These are phyloP conservation scores for Corythornis madagascariensis DNA, from an alignment of 2,113 vertebrate species.

Conservation along the genomic window DNA sequence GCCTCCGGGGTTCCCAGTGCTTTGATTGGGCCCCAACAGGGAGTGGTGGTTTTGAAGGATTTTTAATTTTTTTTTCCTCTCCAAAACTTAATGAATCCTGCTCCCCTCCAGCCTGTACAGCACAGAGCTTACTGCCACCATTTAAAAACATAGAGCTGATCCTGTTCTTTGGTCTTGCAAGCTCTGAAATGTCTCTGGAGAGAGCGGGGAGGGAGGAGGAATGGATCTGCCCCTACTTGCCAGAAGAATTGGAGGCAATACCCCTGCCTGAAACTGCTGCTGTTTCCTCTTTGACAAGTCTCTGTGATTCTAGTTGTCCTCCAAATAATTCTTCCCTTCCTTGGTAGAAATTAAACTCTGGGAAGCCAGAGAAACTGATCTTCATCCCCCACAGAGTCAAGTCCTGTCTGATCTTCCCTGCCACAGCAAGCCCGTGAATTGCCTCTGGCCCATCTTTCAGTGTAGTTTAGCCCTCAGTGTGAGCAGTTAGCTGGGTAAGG, in stretches of 20 bases:
- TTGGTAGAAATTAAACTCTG: not conserved
- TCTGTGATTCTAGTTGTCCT: not conserved
- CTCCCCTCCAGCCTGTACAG: not conserved
- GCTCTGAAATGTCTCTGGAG: not conserved
- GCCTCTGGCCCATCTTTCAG: not conserved
- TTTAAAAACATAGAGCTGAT: not conserved
- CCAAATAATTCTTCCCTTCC: not conserved
- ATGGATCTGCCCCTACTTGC: not conserved
- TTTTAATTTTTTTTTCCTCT: not conserved
- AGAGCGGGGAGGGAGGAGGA: not conserved
- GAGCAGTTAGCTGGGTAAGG: not conserved
- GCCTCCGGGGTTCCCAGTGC: not conserved
- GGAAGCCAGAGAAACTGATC: not conserved
- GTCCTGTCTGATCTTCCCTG: not conserved
- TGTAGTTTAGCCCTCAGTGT: not conserved
- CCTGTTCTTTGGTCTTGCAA: not conserved
- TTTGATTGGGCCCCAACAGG: conserved; percentile 9
- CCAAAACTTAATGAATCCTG: not conserved
- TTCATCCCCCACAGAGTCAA: not conserved
- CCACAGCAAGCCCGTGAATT: rapidly evolving
- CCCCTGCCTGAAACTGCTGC: not conserved
- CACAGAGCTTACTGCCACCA: not conserved
- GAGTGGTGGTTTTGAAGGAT: not conserved
- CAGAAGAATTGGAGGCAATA: not conserved
- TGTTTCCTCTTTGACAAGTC: not conserved